These are phyloP conservation scores for Paramormyrops hopkinsi DNA, from an alignment of 2,797 vertebrate species.

Conservation along the genomic window DNA sequence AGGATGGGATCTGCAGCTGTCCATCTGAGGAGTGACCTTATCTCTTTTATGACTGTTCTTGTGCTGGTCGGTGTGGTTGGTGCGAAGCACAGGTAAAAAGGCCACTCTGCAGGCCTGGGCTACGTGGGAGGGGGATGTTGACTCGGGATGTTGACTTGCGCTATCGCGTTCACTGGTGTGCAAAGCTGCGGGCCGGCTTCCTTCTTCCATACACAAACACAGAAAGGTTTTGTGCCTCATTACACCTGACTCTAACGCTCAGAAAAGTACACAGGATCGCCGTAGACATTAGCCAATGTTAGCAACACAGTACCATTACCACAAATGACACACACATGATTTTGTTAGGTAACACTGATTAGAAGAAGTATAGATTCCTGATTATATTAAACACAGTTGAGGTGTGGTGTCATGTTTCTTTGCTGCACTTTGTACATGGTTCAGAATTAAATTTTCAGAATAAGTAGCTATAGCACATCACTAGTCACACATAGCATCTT, in stretches of 20 bases:
- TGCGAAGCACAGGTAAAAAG: slow-evolving; percentile 35
- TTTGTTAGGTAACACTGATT: not conserved
- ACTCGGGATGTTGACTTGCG: slow-evolving; percentile 38
- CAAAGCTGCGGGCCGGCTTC: not conserved
- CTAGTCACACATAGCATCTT: not conserved
- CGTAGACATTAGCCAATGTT: not conserved
- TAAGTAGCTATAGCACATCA: not conserved
- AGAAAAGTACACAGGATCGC: not conserved
- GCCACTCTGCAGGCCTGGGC: slow-evolving; percentile 53
- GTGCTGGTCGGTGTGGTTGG: slow-evolving; percentile 49
- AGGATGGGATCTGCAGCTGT: slow-evolving; percentile 51
- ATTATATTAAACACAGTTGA: not conserved
- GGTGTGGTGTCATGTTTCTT: not conserved
- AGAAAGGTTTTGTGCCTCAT: not conserved
- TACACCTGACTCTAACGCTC: not conserved
- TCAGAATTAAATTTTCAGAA: not conserved
- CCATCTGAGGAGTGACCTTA: slow-evolving; percentile 39
- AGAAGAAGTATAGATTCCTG: not conserved
- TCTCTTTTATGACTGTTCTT: slow-evolving; percentile 33
- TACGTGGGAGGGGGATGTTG: slow-evolving; percentile 45
- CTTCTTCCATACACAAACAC: not conserved
- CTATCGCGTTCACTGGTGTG: slow-evolving; percentile 6
- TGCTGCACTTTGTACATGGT: not conserved
- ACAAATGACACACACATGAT: not conserved
- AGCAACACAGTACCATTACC: slow-evolving; percentile 28